These are phyloP conservation scores for Cacajao melanocephalus DNA, from an alignment of 2,797 vertebrate genomes.

Conservation along the genomic window DNA sequence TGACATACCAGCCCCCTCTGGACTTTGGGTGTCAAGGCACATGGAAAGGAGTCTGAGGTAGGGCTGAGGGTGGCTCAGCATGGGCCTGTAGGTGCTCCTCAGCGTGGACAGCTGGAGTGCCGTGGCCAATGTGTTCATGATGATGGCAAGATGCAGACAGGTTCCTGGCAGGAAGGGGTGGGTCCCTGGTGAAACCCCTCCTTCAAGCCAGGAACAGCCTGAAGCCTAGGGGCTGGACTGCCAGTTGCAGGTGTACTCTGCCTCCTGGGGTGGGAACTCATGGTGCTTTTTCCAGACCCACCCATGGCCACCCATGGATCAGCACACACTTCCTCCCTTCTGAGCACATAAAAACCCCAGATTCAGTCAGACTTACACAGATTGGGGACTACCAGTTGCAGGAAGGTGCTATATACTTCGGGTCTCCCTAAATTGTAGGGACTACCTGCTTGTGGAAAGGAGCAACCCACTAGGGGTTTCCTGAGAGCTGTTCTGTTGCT, in stretches of 20 bases:
- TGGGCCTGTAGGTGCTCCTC: background rate
- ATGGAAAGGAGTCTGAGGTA: background rate
- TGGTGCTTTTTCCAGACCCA: background rate
- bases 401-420: background rate
- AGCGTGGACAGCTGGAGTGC: rapidly evolving
- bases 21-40: background rate
- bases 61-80: background rate
- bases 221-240: background rate
- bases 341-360: background rate
- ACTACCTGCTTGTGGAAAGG: background rate
- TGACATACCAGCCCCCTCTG: background rate
- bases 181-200: background rate
- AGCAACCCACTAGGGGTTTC: background rate
- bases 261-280: background rate
- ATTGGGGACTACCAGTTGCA: background rate
- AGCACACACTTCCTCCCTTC: background rate
- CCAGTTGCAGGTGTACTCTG: background rate
- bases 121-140: no score
- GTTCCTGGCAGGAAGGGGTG: background rate
- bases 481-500: background rate
- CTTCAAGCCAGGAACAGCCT: background rate
- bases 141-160: no score
- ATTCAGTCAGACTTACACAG: background rate
- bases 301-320: background rate
- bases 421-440: background rate